Percentiles rank a stretch among this genome's conserved stretches.
These are phyloP conservation scores for Drosophila rubida DNA, from an alignment of 2,888 invertebrate genomes.

Conservation along the genomic window DNA sequence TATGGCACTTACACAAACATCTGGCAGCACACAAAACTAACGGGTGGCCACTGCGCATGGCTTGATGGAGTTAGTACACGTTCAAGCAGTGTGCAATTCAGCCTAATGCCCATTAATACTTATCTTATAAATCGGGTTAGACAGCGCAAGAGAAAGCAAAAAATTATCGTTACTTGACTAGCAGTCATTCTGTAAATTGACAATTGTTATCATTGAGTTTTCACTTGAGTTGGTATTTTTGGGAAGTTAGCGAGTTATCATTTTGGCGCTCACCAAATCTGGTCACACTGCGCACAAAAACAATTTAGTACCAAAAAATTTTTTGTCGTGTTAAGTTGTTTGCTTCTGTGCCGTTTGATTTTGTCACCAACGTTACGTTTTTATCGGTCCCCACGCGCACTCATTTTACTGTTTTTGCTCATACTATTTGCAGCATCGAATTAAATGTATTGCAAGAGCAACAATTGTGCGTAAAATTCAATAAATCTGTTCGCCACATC, in stretches of 20 bases:
- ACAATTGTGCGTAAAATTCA: constrained; percentile 27
- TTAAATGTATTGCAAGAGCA: constrained; percentile 36
- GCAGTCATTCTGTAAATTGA: not conserved
- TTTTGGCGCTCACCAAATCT: constrained; percentile 6
- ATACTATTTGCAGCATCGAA: constrained; percentile 25
- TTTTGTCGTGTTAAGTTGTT: constrained; percentile 52
- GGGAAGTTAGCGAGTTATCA: not conserved
- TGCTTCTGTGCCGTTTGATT: constrained; percentile 22
- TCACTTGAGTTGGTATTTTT: constrained; percentile 22
- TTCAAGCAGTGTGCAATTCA: constrained; percentile 3
- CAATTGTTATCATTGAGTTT: not conserved
- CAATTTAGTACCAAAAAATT: constrained; percentile 53
- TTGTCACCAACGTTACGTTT: constrained; percentile 44
- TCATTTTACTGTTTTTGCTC: constrained; percentile 1
- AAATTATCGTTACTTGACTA: not conserved
- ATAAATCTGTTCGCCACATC: constrained; percentile 28
- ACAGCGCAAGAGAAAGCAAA: not conserved
- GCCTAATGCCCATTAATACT: too few relatives aligned
- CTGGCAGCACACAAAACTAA: constrained; percentile 18
- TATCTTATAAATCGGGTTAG: too few relatives aligned
- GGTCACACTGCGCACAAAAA: constrained; percentile 47
- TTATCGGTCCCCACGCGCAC: constrained; percentile 23
- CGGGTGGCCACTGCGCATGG: constrained; percentile 2
- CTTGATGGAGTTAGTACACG: constrained; percentile 18
- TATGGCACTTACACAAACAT: constrained; percentile 12